Evolutionary conservation across 2,113 vertebrate species (phyloP), one percentile per base, ranked within the genome.

Genomic region (Ursus arctos): DNA sequence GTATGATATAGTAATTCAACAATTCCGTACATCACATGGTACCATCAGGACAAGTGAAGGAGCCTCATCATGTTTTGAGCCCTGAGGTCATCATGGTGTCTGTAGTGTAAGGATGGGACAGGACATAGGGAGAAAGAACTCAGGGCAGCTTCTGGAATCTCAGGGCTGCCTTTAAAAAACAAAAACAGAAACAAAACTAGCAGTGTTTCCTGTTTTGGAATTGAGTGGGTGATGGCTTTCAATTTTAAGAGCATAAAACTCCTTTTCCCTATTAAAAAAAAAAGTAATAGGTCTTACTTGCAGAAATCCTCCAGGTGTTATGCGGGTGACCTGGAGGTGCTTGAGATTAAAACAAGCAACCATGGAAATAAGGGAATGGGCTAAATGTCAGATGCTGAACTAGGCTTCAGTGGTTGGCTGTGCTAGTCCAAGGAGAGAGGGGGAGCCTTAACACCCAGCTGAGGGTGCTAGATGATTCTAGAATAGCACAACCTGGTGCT

Each of bases 221-320:
- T 76, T 8, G 10, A 97, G 24, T 80, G 9, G 33, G 57, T 95
- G n/a, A 90, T 95, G 26, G n/a, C 51, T 88, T 95, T 72, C 80
- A 57, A 47, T 92, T 90, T 90, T 91, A 82, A 85, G 79, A 89
- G 65, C n/a, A 71, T 71, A 40, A 92, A 95, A 90, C 61, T 93
- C 8, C 4, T 31, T 69, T 80, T 94, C 19, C 63, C 28, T 71
- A 13, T 80, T 69, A 72, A 88, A 22, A 92, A 88, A 6, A 91
- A 76, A 61, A 61, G 18, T 40, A 63, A 57, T 40, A 53, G 19
- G 7, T 26, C 47, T 83, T 77, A 65, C 4, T 92, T 72, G 31
- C 82, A 94, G 61, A 26, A 13, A 47, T 51, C 36, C 16, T 95
- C 82, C 40, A 79, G 59, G 33, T 91, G 76, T 59, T 33, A 53